phyloP scores from a whole-genome alignment of 1,140 invertebrate genomes.

The Stenopsyche tienmushanensis region DNA sequence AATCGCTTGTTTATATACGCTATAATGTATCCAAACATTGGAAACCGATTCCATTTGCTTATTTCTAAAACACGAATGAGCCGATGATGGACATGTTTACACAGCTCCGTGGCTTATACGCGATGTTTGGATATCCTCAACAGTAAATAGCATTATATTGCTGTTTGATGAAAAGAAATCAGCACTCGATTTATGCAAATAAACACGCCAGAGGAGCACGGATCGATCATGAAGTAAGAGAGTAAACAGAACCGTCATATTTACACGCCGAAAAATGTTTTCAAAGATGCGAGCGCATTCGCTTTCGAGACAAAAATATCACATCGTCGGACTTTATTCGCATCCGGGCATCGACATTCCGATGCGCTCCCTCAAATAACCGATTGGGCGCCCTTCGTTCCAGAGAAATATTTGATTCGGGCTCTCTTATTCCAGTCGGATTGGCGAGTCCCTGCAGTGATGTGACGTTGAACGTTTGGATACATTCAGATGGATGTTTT shows the following conservation, averaged over 20 bases:
- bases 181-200: conserved; percentile 24
- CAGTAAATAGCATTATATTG: conserved; percentile 5
- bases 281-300: too few species aligned
- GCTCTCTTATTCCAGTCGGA: too few species aligned
- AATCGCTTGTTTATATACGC: background rate
- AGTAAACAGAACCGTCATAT: background rate
- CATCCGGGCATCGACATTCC: too few species aligned
- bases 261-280: too few species aligned
- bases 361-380: too few species aligned
- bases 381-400: too few species aligned
- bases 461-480: too few species aligned
- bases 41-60: conserved; percentile 2
- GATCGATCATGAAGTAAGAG: background rate
- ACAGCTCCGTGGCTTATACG: background rate
- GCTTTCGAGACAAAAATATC: too few species aligned
- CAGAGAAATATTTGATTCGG: too few species aligned
- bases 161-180: conserved; percentile 25
- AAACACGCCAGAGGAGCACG: conserved; percentile 3
- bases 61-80: conserved; percentile 7
- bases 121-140: conserved; percentile 16
- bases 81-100: conserved; percentile 14
- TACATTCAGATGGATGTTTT: too few species aligned
- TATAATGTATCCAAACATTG: conserved; percentile 11
- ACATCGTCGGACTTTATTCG: too few species aligned
- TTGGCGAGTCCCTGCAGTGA: too few species aligned